A percentile compares a stretch with the other conserved stretches of the same genome.
Evolutionary conservation across 2,113 vertebrate genomes (phyloP).

Genomic region (Aramus guarauna): DNA sequence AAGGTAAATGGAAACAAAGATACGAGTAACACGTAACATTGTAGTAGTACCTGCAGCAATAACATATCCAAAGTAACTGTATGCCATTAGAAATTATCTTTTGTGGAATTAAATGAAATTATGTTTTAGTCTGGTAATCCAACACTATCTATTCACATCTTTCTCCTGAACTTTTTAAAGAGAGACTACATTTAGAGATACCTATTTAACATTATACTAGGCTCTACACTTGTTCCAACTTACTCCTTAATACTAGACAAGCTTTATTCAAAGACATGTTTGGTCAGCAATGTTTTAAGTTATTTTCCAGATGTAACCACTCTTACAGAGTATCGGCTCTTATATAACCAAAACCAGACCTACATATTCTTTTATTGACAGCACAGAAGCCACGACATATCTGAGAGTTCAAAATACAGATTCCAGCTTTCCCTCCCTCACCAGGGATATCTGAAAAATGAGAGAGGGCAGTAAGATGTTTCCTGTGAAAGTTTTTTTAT

Average conservation of each 20-base stretch:
- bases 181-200: background rate
- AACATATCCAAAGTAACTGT: background rate
- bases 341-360: background rate
- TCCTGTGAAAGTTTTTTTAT: background rate
- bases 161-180: background rate
- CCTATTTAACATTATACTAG: background rate
- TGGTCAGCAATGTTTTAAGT: background rate
- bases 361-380: background rate
- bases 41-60: background rate
- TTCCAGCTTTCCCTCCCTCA: background rate
- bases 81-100: background rate
- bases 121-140: background rate
- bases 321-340: background rate
- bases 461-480: background rate
- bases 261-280: background rate
- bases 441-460: rapidly evolving
- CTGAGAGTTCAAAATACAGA: background rate
- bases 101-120: background rate
- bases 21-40: background rate
- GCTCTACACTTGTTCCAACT: background rate
- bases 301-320: background rate
- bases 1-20: background rate
- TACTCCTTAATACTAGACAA: conserved; percentile 18
- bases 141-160: background rate
- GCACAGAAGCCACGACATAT: background rate